phyloP scores from a whole-genome alignment of 2,888 invertebrate genomes.

The Lasioglossum leucozonium region DNA sequence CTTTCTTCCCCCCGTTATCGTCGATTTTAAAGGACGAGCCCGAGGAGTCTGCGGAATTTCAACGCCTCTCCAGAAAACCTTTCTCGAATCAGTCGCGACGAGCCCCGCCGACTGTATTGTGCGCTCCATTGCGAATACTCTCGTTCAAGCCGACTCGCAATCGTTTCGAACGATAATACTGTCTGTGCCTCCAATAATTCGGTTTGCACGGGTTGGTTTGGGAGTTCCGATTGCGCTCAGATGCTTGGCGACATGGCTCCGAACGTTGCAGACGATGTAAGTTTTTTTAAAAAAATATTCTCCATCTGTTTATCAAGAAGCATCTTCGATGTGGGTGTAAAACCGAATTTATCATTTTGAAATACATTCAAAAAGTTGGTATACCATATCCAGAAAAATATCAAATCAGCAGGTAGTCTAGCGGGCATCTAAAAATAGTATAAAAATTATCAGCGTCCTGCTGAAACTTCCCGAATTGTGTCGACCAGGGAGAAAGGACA shows the following conservation, averaged over 20 bases:
- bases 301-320: no score
- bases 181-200: conserved; percentile 9
- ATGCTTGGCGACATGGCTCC: not conserved
- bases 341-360: no score
- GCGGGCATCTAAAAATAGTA: not conserved
- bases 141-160: not conserved
- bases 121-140: conserved; percentile 16
- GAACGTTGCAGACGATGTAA: not conserved
- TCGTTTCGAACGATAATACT: conserved; percentile 20
- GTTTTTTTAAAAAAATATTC: not conserved
- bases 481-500: not conserved
- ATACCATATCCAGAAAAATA: not conserved
- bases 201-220: not conserved
- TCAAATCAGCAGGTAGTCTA: not conserved
- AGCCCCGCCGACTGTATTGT: conserved; percentile 1
- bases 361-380: not conserved
- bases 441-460: not conserved
- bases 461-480: not conserved
- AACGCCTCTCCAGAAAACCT: conserved; percentile 30
- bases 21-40: conserved; percentile 47
- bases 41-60: conserved; percentile 35
- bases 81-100: conserved; percentile 8
- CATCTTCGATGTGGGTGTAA: no score
- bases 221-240: not conserved
- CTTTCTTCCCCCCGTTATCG: conserved; percentile 33